Evolutionary conservation across 2,113 vertebrate genomes (phyloP).

Genomic region (Anguilla japonica): DNA sequence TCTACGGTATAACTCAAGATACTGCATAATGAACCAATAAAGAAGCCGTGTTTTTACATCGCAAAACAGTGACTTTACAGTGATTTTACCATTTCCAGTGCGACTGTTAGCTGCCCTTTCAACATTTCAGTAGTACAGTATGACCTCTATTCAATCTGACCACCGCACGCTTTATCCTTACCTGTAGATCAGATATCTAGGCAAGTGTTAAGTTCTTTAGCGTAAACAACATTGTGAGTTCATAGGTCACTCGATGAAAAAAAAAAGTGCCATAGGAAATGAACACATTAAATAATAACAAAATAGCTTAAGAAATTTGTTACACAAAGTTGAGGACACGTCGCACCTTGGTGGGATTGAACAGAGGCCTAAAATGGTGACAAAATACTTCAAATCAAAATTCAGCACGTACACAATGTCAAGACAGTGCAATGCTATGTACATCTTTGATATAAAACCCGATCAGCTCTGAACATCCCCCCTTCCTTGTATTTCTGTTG

Average conservation of each 20-base stretch:
- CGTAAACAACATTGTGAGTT: background rate
- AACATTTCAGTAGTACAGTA: conserved; percentile 49
- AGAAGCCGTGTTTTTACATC: conserved; percentile 45
- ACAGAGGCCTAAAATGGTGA: conserved; percentile 5
- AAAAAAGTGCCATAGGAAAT: background rate
- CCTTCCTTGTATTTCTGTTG: conserved; percentile 30
- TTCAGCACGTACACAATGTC: conserved; percentile 15
- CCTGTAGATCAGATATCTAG: background rate
- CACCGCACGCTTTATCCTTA: background rate
- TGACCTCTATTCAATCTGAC: background rate
- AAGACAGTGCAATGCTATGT: conserved; percentile 7
- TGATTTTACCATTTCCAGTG: conserved; percentile 70
- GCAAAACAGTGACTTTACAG: conserved; percentile 43
- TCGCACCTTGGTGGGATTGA: background rate
- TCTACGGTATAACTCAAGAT: conserved; percentile 39
- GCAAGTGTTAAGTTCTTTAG: background rate
- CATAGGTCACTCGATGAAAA: background rate
- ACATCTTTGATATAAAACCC: conserved; percentile 11
- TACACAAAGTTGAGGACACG: background rate
- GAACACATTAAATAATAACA: background rate
- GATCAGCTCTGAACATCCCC: conserved; percentile 34
- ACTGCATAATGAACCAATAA: conserved; percentile 55
- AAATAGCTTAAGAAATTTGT: background rate
- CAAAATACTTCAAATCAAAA: background rate
- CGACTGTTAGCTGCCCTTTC: conserved; percentile 69